Conservation (phyloP, 2,888 invertebrate genomes). For the Rhingia rostrata region DNA sequence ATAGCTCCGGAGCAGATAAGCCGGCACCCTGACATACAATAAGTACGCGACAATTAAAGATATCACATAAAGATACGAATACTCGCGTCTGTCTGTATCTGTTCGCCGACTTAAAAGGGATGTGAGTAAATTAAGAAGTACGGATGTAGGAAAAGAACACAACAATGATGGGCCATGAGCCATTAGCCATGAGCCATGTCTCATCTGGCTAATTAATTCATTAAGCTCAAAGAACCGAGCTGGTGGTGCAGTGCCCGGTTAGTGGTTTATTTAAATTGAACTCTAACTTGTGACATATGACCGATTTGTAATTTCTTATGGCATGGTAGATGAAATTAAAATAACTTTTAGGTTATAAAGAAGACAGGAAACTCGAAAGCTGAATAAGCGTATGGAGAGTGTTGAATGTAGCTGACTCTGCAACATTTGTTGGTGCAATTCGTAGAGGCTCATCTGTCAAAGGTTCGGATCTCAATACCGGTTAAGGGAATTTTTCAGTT, state of each 20-base stretch:
- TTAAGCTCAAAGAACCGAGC: constrained; percentile 13
- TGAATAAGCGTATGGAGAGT: neutral
- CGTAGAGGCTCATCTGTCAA: too few species aligned
- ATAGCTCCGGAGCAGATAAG: constrained; percentile 8
- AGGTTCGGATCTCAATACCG: too few species aligned
- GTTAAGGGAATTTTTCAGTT: too few species aligned
- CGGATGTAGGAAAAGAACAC: constrained; percentile 36
- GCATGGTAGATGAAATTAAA: constrained; percentile 11
- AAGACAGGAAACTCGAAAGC: neutral
- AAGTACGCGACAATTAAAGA: constrained; percentile 21
- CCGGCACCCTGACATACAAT: constrained; percentile 11
- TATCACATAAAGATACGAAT: constrained; percentile 42
- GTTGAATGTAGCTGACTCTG: neutral
- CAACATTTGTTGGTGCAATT: too few species aligned
- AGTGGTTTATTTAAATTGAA: constrained; percentile 52
- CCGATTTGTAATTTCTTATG: constrained; percentile 36
- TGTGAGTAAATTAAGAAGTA: constrained; percentile 41
- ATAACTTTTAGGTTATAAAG: constrained; percentile 14
- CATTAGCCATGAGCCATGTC: neutral
- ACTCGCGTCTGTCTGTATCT: neutral
- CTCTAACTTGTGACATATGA: constrained; percentile 59
- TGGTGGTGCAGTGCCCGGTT: neutral
- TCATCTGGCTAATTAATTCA: constrained; percentile 61
- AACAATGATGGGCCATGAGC: constrained; percentile 2
- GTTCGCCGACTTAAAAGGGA: constrained; percentile 26